A percentile compares a stretch with the other conserved stretches of the same genome.
Evolutionary conservation across 2,888 invertebrate species (phyloP).

Genomic region (Pristionchus japonicus): DNA sequence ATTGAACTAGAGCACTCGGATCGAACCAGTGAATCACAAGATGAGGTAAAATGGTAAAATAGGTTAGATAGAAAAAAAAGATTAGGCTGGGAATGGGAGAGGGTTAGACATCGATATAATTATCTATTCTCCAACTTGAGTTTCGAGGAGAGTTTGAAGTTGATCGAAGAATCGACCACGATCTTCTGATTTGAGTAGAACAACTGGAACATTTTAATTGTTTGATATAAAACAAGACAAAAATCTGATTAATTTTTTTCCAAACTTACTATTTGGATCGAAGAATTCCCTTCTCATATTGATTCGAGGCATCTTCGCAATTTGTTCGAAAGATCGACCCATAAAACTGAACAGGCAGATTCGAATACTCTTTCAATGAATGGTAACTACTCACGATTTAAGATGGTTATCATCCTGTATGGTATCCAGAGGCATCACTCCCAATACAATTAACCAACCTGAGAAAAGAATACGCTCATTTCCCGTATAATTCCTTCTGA

Average conservation of each 20-base stretch:
- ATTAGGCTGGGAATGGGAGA: too few relatives aligned
- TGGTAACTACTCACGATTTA: constrained; percentile 56
- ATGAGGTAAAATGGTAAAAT: background rate
- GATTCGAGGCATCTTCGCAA: constrained; percentile 53
- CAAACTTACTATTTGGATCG: constrained; percentile 53
- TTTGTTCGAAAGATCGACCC: constrained; percentile 61
- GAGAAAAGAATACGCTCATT: background rate
- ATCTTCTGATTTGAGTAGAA: constrained; percentile 56
- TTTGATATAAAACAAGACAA: background rate
- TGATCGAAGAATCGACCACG: constrained; percentile 60
- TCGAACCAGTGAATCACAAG: background rate
- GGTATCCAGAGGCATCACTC: constrained; percentile 62
- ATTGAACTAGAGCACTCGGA: background rate
- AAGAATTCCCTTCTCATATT: constrained; percentile 55
- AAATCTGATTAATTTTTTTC: background rate
- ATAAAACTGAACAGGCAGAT: constrained; percentile 55
- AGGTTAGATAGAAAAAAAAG: background rate
- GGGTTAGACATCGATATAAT: background rate
- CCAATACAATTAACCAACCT: constrained; percentile 60
- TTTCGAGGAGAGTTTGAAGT: constrained; percentile 57
- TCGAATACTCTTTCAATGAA: background rate
- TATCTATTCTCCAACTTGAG: background rate
- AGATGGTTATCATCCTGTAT: constrained; percentile 53
- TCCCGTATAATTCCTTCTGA: constrained; percentile 38
- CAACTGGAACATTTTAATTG: constrained; percentile 51